phyloP scores from a whole-genome alignment of 2,888 invertebrate genomes.

The Muscina levida region DNA sequence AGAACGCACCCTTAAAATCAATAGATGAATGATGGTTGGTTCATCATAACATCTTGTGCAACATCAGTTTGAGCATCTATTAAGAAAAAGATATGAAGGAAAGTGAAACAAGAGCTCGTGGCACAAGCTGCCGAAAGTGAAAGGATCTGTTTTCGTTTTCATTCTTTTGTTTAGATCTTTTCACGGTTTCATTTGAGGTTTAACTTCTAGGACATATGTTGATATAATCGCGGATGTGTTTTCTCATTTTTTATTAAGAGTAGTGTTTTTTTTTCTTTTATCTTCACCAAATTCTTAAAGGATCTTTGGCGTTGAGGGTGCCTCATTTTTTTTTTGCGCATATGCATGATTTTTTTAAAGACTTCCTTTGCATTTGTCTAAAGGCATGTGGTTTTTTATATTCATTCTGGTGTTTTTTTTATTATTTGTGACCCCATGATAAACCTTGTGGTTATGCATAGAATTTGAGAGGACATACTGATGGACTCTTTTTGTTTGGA shows the following conservation, averaged over 20 bases:
- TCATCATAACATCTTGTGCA: slow-evolving; percentile 57
- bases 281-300: neutral
- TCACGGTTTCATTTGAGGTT: slow-evolving; percentile 49
- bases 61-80: slow-evolving; percentile 61
- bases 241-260: slow-evolving; percentile 47
- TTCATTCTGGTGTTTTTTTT: slow-evolving; percentile 1
- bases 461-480: slow-evolving; percentile 57
- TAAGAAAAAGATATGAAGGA: neutral
- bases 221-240: slow-evolving; percentile 63
- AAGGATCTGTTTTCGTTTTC: slow-evolving; percentile 54
- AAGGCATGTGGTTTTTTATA: slow-evolving; percentile 59
- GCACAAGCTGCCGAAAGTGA: slow-evolving; percentile 65
- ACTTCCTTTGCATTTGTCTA: slow-evolving; percentile 50
- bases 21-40: no score
- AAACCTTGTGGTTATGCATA: slow-evolving; percentile 54
- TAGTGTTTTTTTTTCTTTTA: slow-evolving; percentile 21
- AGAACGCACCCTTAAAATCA: slow-evolving; percentile 55
- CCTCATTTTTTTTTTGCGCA: slow-evolving; percentile 72
- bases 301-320: slow-evolving; percentile 58
- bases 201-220: slow-evolving; percentile 62
- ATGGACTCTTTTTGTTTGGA: slow-evolving; percentile 51
- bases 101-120: slow-evolving; percentile 57
- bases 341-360: slow-evolving; percentile 68
- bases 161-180: slow-evolving; percentile 54
- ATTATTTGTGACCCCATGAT: slow-evolving; percentile 50